phyloP scores from a whole-genome alignment of 2,113 vertebrate species.

The Chaetura pelagica region DNA sequence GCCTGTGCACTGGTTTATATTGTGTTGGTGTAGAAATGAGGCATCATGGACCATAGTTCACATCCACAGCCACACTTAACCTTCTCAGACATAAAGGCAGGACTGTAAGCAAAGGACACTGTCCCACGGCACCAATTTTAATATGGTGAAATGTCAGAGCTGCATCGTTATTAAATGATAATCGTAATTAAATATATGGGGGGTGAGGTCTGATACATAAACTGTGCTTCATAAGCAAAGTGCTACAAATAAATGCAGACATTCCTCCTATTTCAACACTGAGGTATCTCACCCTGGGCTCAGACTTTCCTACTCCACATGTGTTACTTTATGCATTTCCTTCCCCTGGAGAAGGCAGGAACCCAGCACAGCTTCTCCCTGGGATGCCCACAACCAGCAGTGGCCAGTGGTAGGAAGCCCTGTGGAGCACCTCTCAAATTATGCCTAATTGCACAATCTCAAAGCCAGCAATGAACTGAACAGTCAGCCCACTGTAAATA shows the following conservation, averaged over 20 bases:
- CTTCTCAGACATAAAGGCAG: background rate
- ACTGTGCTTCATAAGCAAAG: background rate
- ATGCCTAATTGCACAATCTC: background rate
- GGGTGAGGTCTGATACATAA: background rate
- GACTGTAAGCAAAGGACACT: background rate
- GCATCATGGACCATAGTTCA: background rate
- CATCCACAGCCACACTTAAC: background rate
- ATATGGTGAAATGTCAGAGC: background rate
- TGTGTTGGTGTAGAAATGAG: background rate
- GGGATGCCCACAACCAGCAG: background rate
- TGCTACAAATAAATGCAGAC: background rate
- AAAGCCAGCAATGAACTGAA: background rate
- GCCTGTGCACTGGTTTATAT: rapidly evolving
- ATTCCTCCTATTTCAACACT: background rate
- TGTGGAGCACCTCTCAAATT: background rate
- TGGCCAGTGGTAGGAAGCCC: background rate
- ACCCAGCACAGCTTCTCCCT: background rate
- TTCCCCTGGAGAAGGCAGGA: background rate
- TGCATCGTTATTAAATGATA: background rate
- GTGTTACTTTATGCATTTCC: background rate
- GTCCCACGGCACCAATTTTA: background rate
- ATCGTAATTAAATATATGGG: too few relatives aligned
- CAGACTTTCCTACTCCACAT: background rate
- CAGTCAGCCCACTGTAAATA: background rate
- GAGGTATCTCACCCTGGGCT: background rate